Evolutionary conservation across 92 coral and sea anemone genomes (phyloP), one percentile per base, ranked within the genome.

Genomic region (Galaxea fascicularis): DNA sequence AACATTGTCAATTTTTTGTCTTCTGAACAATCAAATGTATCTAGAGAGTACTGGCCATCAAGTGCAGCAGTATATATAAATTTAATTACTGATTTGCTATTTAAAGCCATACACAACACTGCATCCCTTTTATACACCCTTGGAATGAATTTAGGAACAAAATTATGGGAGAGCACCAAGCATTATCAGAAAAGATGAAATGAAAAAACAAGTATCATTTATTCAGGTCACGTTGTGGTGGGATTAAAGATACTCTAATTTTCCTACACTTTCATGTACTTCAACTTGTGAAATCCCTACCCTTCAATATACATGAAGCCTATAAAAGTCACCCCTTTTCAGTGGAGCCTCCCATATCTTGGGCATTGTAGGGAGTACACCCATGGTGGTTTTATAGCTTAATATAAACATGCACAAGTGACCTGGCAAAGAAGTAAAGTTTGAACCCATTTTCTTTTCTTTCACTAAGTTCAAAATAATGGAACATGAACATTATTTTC

Each of bases 241-340:
- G 59, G 59, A 53, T 53, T 53, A 53, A 53, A 53, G 59, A 53
- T 53, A 53, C 59, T 53, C 59, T 11, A 64, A 64, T 64, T 64
- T 64, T 0, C 70, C 70, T 64, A 64, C 70, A 24, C 70, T 64
- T 64, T 64, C 70, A 64, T 64, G 41, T 64, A 64, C 70, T 4
- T 64, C 70, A 64, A 64, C 41, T 64, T 64, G 70, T 64, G 70
- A 64, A 64, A 64, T 64, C 70, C 70, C 70, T 64, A 64, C 70
- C 41, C 70, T 64, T 24, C 41, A 24, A 64, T 64, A 64, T 64
- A 64, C 70, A 24, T 64, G 70, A 64, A 64, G 70, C 70, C 41
- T 64, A 29, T 24, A 64, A 64, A 64, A 64, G 70, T 24, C 41
- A 64, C 70, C 70, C 70, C 70, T 64, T 64, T 64, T 14, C 26